Conservation (phyloP, 2,797 vertebrate species). For the Ceryle rudis region DNA sequence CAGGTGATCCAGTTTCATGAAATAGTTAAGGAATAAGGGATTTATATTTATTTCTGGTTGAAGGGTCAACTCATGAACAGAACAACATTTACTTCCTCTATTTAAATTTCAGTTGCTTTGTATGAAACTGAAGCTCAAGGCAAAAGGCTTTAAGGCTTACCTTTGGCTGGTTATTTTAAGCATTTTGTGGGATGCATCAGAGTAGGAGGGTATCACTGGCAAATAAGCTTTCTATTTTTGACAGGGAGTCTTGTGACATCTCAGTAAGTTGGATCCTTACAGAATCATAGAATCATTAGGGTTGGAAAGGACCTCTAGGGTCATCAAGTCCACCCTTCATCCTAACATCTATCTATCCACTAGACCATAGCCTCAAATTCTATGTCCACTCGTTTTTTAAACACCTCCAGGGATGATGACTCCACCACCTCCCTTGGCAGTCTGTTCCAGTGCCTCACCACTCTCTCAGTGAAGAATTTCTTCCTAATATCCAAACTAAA, state of each 20-base stretch:
- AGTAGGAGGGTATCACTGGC: conserved; percentile 59
- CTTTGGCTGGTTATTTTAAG: conserved; percentile 68
- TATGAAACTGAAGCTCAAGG: conserved; percentile 56
- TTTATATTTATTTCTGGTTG: conserved; percentile 62
- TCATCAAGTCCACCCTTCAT: no score
- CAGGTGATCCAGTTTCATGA: not conserved
- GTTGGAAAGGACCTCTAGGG: no score
- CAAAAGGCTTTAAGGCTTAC: conserved; percentile 59
- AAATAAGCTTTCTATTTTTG: conserved; percentile 64
- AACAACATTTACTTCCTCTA: conserved; percentile 64
- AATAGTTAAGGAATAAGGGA: conserved; percentile 36
- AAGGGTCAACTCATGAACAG: conserved; percentile 48
- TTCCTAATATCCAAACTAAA: no score
- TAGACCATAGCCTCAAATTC: no score
- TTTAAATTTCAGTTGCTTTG: conserved; percentile 69
- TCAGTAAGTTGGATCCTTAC: not conserved
- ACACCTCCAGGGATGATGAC: no score
- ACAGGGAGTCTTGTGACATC: conserved; percentile 44
- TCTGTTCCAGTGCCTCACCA: no score
- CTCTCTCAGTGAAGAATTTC: no score
- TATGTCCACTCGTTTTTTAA: no score
- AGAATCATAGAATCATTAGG: no score
- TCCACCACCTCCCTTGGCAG: no score
- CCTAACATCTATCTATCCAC: no score
- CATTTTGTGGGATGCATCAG: conserved; percentile 43